Conservation (phyloP, 1,140 invertebrate species). For the Nomia melanderi region DNA sequence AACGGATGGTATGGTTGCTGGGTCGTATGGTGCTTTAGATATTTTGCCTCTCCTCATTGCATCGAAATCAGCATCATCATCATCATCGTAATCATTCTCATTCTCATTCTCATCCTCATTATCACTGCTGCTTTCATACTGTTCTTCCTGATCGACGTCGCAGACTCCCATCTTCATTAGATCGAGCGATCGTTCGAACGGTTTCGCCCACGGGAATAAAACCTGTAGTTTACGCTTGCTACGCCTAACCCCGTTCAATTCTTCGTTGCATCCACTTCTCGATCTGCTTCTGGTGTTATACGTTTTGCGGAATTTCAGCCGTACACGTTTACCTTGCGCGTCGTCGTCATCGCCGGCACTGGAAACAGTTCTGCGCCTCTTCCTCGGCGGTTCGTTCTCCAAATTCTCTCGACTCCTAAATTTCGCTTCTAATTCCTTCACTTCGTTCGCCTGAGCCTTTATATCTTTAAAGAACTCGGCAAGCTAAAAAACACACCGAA, state of each 20-base stretch:
- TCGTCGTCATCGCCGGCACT: not conserved
- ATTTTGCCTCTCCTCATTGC: conserved; percentile 31
- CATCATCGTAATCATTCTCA: not conserved
- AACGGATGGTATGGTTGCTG: conserved; percentile 57
- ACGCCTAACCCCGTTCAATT: not conserved
- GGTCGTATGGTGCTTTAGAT: conserved; percentile 52
- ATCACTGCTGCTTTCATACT: conserved; percentile 21
- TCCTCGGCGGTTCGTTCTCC: conserved; percentile 51
- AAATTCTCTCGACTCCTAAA: conserved; percentile 23
- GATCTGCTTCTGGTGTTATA: conserved; percentile 68
- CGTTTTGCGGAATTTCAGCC: conserved; percentile 34
- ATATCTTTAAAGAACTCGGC: conserved; percentile 66
- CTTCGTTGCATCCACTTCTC: not conserved
- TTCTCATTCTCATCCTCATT: not conserved
- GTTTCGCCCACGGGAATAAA: conserved; percentile 70
- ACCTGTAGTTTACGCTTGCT: conserved; percentile 55
- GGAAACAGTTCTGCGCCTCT: conserved; percentile 37
- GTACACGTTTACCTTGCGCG: not conserved
- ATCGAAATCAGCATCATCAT: conserved; percentile 17
- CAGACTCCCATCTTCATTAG: conserved; percentile 62
- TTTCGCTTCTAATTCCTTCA: conserved; percentile 24
- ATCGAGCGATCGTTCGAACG: conserved; percentile 63
- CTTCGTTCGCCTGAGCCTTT: conserved; percentile 47
- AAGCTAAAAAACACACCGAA: conserved; percentile 50
- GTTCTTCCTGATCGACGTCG: conserved; percentile 59